Conservation (phyloP, 2,113 vertebrate genomes). For the Sturnira hondurensis region DNA sequence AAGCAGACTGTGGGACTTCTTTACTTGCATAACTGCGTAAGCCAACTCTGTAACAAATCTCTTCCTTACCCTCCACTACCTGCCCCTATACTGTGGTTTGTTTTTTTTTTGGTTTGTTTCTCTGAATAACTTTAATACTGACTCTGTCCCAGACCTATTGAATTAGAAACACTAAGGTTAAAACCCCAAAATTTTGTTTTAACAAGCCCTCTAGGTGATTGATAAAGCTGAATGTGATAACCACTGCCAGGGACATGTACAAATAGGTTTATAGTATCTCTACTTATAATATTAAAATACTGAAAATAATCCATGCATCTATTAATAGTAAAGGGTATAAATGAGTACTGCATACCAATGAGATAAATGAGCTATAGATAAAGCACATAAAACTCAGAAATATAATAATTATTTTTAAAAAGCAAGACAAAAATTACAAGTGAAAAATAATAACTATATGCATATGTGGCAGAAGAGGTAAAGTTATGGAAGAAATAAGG, state of each 20-base stretch:
- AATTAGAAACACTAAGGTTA: background rate
- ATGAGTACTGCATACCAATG: background rate
- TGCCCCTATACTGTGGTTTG: too few species aligned
- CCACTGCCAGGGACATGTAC: background rate
- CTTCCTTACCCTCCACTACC: background rate
- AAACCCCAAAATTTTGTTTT: background rate
- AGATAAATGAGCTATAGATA: background rate
- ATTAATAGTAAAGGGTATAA: background rate
- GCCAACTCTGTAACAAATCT: background rate
- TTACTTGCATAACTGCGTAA: background rate
- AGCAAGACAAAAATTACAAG: background rate
- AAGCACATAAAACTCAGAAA: background rate
- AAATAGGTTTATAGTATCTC: background rate
- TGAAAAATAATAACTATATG: background rate
- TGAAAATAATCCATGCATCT: background rate
- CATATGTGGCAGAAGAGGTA: background rate
- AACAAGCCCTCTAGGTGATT: background rate
- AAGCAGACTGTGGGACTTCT: background rate
- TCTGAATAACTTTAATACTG: background rate
- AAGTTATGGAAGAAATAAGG: background rate
- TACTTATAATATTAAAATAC: background rate
- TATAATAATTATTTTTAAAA: background rate
- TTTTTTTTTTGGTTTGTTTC: background rate
- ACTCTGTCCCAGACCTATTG: background rate
- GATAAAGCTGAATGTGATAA: background rate